These are phyloP conservation scores for Argyrosomus japonicus DNA, from an alignment of 2,113 vertebrate genomes.

Conservation along the genomic window DNA sequence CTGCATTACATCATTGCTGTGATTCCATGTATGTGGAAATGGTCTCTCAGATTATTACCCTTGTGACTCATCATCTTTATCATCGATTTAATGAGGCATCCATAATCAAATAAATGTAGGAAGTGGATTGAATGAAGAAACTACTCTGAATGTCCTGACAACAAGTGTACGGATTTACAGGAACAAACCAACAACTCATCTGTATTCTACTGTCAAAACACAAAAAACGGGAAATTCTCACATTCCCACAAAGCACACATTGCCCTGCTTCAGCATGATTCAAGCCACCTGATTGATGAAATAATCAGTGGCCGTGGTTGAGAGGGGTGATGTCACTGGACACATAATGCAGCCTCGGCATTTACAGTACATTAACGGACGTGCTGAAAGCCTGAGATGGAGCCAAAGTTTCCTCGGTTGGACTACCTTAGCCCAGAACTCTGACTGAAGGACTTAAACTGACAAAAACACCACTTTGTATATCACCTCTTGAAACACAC, in stretches of 20 bases:
- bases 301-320: constrained; percentile 1
- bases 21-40: constrained; percentile 21
- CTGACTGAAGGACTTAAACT: neutral
- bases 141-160: neutral
- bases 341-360: constrained; percentile 50
- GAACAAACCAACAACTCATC: neutral
- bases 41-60: neutral
- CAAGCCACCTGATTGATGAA: constrained; percentile 22
- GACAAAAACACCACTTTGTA: neutral
- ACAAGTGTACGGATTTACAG: neutral
- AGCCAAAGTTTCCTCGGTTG: neutral
- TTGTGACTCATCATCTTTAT: neutral
- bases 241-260: neutral
- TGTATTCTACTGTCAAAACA: neutral
- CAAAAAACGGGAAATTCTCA: constrained; percentile 25
- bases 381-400: constrained; percentile 34
- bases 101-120: constrained; percentile 20
- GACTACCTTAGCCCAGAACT: constrained; percentile 2
- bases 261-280: constrained; percentile 22
- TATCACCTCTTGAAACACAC: neutral
- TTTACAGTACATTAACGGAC: constrained; percentile 54
- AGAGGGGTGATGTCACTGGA: constrained; percentile 45
- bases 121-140: constrained; percentile 11
- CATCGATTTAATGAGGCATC: neutral
- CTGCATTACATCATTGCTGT: neutral